A percentile compares a stretch with the other conserved stretches of the same genome.
Evolutionary conservation across 2,797 vertebrate genomes (phyloP).

Genomic region (Lindbergichthys nudifrons): DNA sequence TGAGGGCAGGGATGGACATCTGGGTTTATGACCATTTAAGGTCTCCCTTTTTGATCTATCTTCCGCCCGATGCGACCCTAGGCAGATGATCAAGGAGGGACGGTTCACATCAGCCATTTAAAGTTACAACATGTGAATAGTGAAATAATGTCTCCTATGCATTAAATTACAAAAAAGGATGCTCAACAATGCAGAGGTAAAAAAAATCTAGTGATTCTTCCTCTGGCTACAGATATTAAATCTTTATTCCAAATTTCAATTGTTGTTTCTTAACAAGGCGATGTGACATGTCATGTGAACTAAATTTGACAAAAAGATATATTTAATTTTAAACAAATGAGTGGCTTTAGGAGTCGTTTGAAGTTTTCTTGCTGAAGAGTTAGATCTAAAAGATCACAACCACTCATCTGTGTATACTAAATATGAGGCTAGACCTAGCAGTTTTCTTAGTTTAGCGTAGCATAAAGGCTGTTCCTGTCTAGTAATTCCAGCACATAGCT

Average conservation of each 20-base stretch:
- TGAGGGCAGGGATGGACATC: constrained; percentile 28
- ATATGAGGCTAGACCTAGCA: constrained; percentile 1
- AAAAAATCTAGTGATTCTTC: not conserved
- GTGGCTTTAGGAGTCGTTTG: not conserved
- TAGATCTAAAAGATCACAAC: not conserved
- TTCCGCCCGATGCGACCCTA: constrained; percentile 36
- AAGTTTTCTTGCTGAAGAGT: not conserved
- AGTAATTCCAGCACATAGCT: not conserved
- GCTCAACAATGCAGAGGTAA: not conserved
- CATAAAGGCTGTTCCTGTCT: not conserved
- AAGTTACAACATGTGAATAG: constrained; percentile 55
- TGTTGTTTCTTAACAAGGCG: not conserved
- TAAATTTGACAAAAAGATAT: not conserved
- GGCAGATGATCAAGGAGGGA: constrained; percentile 48
- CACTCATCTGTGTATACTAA: not conserved
- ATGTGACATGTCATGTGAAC: not conserved
- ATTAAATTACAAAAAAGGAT: not conserved
- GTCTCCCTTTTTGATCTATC: constrained; percentile 56
- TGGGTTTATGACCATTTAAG: constrained; percentile 51
- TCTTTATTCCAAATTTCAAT: not conserved
- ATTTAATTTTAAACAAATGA: constrained; percentile 5
- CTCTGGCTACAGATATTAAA: not conserved
- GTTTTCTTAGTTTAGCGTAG: not conserved
- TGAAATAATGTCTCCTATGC: constrained; percentile 1
- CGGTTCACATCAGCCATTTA: constrained; percentile 30